A percentile compares a stretch with the other conserved stretches of the same genome.
phyloP scores from a whole-genome alignment of 2,113 vertebrate species.

The Corythornis vintsioides region DNA sequence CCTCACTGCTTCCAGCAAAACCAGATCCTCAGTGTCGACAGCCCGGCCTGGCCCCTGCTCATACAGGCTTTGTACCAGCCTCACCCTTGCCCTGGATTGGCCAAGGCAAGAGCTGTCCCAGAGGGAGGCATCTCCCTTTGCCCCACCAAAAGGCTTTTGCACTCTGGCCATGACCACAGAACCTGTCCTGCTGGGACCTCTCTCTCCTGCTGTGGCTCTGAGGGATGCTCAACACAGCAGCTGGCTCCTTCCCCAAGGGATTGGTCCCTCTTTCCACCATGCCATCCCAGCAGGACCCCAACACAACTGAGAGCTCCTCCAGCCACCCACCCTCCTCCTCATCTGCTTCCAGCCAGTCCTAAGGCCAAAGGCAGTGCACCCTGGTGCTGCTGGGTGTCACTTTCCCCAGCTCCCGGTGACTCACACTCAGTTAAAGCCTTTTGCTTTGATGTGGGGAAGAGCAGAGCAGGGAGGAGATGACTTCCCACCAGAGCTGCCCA shows the following conservation, averaged over 20 bases:
- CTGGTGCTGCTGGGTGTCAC: fast-evolving
- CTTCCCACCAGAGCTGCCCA: background rate
- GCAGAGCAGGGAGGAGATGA: background rate
- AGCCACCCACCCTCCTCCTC: fast-evolving
- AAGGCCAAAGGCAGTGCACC: background rate
- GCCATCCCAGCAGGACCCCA: background rate
- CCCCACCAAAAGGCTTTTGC: background rate
- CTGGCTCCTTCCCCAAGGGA: background rate
- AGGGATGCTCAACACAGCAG: background rate
- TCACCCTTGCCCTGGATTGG: background rate
- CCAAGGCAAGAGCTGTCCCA: background rate
- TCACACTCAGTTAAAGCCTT: background rate
- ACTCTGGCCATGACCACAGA: fast-evolving
- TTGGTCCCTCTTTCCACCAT: background rate
- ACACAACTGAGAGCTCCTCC: fast-evolving
- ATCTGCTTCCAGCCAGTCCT: background rate
- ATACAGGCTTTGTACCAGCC: background rate
- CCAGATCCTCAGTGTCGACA: background rate
- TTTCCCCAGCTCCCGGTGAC: background rate
- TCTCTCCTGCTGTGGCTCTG: background rate
- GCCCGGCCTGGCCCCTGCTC: background rate
- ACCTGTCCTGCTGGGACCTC: fast-evolving
- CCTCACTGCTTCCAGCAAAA: background rate
- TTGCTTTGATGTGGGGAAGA: background rate
- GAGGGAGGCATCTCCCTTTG: background rate